phyloP scores from a whole-genome alignment of 1,140 invertebrate species.

The Cherax destructor region DNA sequence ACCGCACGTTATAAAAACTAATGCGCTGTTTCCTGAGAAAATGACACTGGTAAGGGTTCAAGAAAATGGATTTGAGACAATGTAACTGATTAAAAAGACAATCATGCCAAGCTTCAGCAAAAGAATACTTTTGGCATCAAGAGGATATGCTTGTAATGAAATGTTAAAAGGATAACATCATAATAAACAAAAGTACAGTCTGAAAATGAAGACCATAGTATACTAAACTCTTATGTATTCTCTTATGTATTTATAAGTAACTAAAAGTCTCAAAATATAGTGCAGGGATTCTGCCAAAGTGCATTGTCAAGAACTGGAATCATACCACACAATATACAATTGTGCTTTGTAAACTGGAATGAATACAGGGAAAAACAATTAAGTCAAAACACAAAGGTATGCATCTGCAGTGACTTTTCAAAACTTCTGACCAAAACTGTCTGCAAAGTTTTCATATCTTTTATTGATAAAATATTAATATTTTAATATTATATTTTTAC shows the following conservation, averaged over 20 bases:
- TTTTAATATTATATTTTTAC: neutral
- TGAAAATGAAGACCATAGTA: slow-evolving; percentile 33
- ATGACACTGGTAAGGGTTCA: slow-evolving; percentile 33
- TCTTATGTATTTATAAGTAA: no score
- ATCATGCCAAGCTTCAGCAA: slow-evolving; percentile 59
- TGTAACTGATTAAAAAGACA: slow-evolving; percentile 22
- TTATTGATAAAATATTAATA: slow-evolving; percentile 1
- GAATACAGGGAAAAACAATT: neutral
- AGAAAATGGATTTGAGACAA: slow-evolving; percentile 22
- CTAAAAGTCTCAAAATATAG: slow-evolving; percentile 6
- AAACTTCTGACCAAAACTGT: neutral
- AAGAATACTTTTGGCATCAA: slow-evolving; percentile 37
- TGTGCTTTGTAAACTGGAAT: slow-evolving; percentile 10
- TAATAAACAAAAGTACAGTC: slow-evolving; percentile 20
- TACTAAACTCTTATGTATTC: neutral
- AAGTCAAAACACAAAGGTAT: neutral
- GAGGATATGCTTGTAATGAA: slow-evolving; percentile 1
- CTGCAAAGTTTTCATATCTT: neutral
- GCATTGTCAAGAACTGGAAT: slow-evolving; percentile 20
- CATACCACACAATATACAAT: slow-evolving; percentile 9
- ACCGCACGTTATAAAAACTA: no score
- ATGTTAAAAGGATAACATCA: slow-evolving; percentile 7
- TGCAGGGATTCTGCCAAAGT: slow-evolving; percentile 42
- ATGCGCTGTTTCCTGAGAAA: neutral
- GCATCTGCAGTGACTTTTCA: slow-evolving; percentile 4